A percentile compares a stretch with the other conserved stretches of the same genome.
phyloP scores from a whole-genome alignment of 2,888 invertebrate species.

The Calliphora vomitoria region DNA sequence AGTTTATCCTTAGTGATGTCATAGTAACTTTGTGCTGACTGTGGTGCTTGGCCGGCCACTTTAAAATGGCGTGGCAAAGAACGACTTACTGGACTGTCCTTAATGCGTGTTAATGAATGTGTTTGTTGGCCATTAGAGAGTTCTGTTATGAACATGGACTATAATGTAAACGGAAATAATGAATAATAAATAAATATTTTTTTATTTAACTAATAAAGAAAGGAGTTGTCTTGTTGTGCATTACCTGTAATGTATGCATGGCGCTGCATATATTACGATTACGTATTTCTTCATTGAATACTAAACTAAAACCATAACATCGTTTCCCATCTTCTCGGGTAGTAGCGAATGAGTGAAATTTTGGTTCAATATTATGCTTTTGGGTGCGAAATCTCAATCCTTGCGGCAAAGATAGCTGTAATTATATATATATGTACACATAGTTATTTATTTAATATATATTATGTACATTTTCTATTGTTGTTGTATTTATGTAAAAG shows the following conservation, averaged over 20 bases:
- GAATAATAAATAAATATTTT: constrained; percentile 31
- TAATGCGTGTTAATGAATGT: constrained; percentile 87
- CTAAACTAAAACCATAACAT: constrained; percentile 96
- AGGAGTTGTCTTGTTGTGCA: neutral
- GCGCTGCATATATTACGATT: constrained; percentile 97
- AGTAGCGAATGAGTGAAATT: constrained; percentile 98
- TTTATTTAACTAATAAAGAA: neutral
- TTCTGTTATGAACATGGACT: constrained; percentile 96
- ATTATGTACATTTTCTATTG: no score
- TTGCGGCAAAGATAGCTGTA: constrained; percentile 95
- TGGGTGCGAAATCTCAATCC: constrained; percentile 98
- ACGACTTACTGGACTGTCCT: constrained; percentile 90
- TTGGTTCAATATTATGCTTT: constrained; percentile 93
- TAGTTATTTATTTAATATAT: no score
- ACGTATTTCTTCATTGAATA: constrained; percentile 98
- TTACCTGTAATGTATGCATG: constrained; percentile 96
- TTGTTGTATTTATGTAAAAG: no score
- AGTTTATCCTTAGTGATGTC: constrained; percentile 97
- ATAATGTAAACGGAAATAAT: constrained; percentile 55
- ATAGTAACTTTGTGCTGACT: constrained; percentile 93
- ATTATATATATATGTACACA: neutral
- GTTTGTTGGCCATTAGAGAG: constrained; percentile 92
- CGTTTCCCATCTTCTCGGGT: constrained; percentile 98
- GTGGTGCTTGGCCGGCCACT: constrained; percentile 90
- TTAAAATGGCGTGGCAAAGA: constrained; percentile 96